Evolutionary conservation across 2,888 invertebrate genomes (phyloP).

Genomic region (Craniophora ligustri): DNA sequence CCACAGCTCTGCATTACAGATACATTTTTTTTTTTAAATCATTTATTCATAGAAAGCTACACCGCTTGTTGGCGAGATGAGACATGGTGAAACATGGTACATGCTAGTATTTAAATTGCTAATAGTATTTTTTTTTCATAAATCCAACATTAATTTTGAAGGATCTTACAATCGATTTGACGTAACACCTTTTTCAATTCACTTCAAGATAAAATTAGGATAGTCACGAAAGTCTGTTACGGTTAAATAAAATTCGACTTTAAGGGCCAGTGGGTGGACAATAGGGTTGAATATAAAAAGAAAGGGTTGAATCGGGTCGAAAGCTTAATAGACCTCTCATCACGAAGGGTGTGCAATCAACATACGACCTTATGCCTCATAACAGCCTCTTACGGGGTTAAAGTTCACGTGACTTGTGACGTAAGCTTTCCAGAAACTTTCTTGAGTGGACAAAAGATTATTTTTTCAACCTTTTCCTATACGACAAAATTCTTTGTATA

Average conservation of each 20-base stretch:
- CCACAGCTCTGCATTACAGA: too few species aligned
- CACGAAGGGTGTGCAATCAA: conserved; percentile 11
- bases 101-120: too few species aligned
- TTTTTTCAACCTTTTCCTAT: too few species aligned
- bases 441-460: too few species aligned
- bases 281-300: conserved; percentile 18
- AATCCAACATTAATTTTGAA: not conserved
- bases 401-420: not conserved
- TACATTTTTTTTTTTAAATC: too few species aligned
- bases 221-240: not conserved
- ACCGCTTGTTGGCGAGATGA: too few species aligned
- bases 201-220: not conserved
- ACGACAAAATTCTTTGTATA: too few species aligned
- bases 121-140: not conserved
- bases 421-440: not conserved
- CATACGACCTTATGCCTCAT: conserved; percentile 17
- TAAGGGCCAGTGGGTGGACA: conserved; percentile 9
- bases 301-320: conserved; percentile 16
- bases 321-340: conserved; percentile 16
- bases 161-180: not conserved
- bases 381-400: conserved; percentile 4
- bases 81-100: too few species aligned
- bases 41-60: too few species aligned
- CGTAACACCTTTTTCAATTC: not conserved
- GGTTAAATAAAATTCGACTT: conserved; percentile 11